Base-by-base conservation (phyloP, 2,797 vertebrate genomes). In the Setipinna tenuifilis region DNA sequence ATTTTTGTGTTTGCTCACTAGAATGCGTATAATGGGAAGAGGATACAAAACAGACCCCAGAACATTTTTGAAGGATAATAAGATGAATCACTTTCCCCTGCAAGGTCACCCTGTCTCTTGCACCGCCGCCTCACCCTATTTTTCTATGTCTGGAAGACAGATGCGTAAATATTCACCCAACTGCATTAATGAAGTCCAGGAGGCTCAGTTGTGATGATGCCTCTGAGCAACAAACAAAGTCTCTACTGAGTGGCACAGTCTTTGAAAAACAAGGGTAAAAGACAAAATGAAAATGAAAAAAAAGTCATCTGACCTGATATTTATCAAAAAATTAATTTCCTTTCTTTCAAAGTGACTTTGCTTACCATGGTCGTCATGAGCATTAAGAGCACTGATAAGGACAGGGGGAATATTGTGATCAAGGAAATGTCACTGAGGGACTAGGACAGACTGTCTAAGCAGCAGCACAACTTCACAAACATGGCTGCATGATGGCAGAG, bases 311-410 rank as follows among this genome's bases (percentile, higher is more conserved):
- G 87, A 83, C 90, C 84, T 88, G 92, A 93, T 93, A 90, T 25
- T 81, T 82, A 94, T 94, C 91, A 90, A 89, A 93, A 93, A 93
- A 92, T 91, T 89, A 88, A 94, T 94, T 94, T 93, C 87, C 89
- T 89, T 85, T 78, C 82, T 85, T 90, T 92, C 87, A 83, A 89
- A 89, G 91, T 90, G 88, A 21, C 21, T 89, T 88, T 89, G 88
- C 89, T 90, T 89, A 90, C 83, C 21, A 71, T 71, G 0, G 23
- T 59, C 84, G 84, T 75, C 83, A 61, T 85, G 85, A 89, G 87
- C 89, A 88, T 50, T 82, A n/a, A 88, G 86, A 89, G 88, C 83
- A 87, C 80, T 92, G 93, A 94, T 94, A 93, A 93, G 86, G 88
- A 82, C 86, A 35, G 17, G 0, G 83, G 71, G 71, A 44, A 78